Evolutionary conservation across 1,140 invertebrate species (phyloP).

Genomic region (Zaprionus tsacasi): DNA sequence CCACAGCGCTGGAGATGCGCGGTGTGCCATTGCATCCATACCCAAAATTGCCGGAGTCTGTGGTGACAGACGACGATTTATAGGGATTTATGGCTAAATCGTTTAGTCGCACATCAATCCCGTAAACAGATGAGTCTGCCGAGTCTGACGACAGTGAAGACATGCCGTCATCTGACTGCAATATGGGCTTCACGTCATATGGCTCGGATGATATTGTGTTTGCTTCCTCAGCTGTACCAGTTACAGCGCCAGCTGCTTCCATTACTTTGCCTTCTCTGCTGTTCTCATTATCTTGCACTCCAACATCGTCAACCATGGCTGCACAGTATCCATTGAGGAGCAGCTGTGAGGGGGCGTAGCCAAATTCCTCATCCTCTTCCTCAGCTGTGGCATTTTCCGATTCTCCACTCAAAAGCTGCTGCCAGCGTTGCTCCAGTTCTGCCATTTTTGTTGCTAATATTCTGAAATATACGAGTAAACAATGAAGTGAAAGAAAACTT

Average conservation of each 20-base stretch:
- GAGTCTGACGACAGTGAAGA: conserved; percentile 76
- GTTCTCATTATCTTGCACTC: neutral
- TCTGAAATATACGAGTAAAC: conserved; percentile 64
- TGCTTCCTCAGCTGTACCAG: conserved; percentile 47
- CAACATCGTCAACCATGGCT: conserved; percentile 84
- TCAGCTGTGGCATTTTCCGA: conserved; percentile 42
- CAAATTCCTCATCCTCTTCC: conserved; percentile 56
- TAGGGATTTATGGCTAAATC: conserved; percentile 50
- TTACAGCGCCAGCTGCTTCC: conserved; percentile 27
- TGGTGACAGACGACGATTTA: conserved; percentile 71
- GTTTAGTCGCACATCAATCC: conserved; percentile 52
- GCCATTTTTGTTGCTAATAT: conserved; percentile 86
- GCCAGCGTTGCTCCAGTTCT: conserved; percentile 85
- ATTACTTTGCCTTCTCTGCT: neutral
- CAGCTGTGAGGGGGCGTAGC: conserved; percentile 85
- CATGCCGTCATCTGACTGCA: conserved; percentile 76
- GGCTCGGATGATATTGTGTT: conserved; percentile 59
- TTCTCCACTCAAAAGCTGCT: conserved; percentile 68
- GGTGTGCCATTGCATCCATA: conserved; percentile 53
- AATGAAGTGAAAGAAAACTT: neutral
- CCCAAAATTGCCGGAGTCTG: conserved; percentile 70
- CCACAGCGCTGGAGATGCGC: conserved; percentile 66
- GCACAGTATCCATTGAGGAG: conserved; percentile 86
- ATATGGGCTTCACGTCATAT: conserved; percentile 45
- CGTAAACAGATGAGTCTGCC: conserved; percentile 78